Base-by-base conservation (phyloP, 2,888 invertebrate genomes). In the Agrotis exclamationis region DNA sequence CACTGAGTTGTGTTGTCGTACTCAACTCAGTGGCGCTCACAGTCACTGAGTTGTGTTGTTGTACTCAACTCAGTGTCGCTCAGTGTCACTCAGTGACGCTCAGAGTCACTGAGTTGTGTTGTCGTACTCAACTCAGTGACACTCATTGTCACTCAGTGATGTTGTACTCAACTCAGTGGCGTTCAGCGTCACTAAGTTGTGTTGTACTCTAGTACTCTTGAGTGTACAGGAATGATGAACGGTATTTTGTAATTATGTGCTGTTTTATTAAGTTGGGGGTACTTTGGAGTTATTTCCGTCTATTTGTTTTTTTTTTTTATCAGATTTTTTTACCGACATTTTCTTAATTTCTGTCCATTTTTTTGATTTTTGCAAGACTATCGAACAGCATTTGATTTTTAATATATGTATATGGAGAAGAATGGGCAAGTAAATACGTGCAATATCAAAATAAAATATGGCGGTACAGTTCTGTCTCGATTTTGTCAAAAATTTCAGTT, bases 1-100 rank as follows among this genome's bases (percentile, higher is more conserved):
- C n/a, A n/a, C n/a, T n/a, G n/a, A n/a, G n/a, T n/a, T n/a, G 56
- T 57, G 70, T 28, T 28, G 22, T 50, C 70, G 44, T 77, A 72
- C 78, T 56, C 77, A n/a, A 48, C 69, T 68, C 39, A 28, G 71
- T 53, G 39, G 11, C 39, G 39, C 39, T 39, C 39, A 39, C 39
- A 11, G 39, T 74, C 44, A 73, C 74, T 73, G 59, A 59, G 70
- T 74, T 74, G 22, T 51, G 24, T 62, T 70, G 70, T 70, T 39
- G 39, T 39, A 11, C 39, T 39, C 39, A 39, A 39, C 39, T 39
- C 39, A 39, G 39, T 33, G 33, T 33, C 33, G 7, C 33, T 33
- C 33, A n/a, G n/a, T n/a, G n/a, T n/a, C n/a, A n/a, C n/a, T n/a
- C n/a, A n/a, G n/a, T 39, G 39, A 2, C 39, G 39, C 2, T 39